Conservation (phyloP, 92 coral and sea anemone genomes). For the Epizoanthus fatuus region DNA sequence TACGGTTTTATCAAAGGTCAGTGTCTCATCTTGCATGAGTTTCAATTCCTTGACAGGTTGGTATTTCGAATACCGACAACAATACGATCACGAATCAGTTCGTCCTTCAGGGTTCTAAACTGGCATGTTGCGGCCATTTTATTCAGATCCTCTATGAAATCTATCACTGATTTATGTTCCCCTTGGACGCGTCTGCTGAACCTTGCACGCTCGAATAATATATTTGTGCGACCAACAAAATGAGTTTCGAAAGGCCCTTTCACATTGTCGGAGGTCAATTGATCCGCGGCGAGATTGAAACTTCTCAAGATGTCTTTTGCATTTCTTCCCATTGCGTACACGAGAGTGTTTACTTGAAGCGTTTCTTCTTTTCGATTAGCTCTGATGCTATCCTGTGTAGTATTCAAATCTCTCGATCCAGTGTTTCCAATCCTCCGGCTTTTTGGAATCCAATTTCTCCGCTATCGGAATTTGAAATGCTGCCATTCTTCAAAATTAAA, state of each 20-base stretch:
- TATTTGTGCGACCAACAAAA: slow-evolving; percentile 12
- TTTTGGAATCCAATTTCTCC: slow-evolving; percentile 30
- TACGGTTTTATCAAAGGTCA: no score
- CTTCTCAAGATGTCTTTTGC: slow-evolving; percentile 25
- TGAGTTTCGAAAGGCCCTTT: background rate
- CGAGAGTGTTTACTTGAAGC: background rate
- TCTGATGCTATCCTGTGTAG: slow-evolving; percentile 33
- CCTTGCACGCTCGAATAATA: slow-evolving; percentile 31
- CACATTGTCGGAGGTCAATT: background rate
- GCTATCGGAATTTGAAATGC: slow-evolving; percentile 34
- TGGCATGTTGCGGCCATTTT: background rate
- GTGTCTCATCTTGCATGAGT: no score
- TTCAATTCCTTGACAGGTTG: no score
- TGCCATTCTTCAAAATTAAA: slow-evolving; percentile 11
- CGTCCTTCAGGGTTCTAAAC: slow-evolving; percentile 33
- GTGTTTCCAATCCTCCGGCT: slow-evolving; percentile 44
- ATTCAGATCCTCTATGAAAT: slow-evolving; percentile 25
- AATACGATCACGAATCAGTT: slow-evolving; percentile 43
- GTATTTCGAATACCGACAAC: slow-evolving; percentile 49
- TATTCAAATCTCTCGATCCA: slow-evolving; percentile 55
- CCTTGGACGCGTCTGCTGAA: slow-evolving; percentile 26
- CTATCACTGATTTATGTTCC: slow-evolving; percentile 21
- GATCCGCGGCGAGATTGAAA: background rate
- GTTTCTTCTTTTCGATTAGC: slow-evolving; percentile 5
- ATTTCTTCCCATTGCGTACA: slow-evolving; percentile 46